These are phyloP conservation scores for Spilarctia lutea DNA, from an alignment of 2,888 invertebrate genomes.

Conservation along the genomic window DNA sequence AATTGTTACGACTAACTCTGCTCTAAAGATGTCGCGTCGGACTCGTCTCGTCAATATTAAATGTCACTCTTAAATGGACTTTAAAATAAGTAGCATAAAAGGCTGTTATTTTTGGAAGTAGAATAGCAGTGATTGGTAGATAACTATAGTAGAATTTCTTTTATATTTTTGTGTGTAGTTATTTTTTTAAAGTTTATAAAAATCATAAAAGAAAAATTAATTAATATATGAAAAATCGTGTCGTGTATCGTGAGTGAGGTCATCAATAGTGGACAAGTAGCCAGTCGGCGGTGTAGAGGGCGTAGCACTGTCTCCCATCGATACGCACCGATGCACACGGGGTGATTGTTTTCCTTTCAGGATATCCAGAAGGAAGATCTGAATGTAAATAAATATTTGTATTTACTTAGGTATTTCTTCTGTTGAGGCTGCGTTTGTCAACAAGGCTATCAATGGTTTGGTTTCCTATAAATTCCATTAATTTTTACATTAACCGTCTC, in stretches of 20 bases:
- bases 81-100: background rate
- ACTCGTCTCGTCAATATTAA: conserved; percentile 41
- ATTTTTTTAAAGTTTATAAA: background rate
- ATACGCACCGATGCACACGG: conserved; percentile 61
- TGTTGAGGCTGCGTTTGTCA: background rate
- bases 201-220: background rate
- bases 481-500: background rate
- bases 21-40: conserved; percentile 31
- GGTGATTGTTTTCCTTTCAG: conserved; percentile 39
- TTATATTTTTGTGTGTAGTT: background rate
- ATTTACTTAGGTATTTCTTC: background rate
- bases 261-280: conserved; percentile 66
- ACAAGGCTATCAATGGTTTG: too few relatives aligned
- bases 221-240: conserved; percentile 36
- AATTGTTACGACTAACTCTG: conserved; percentile 39
- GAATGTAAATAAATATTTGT: background rate
- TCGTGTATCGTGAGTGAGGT: conserved; percentile 51
- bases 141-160: background rate
- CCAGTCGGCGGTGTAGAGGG: conserved; percentile 61
- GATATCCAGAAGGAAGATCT: background rate
- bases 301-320: conserved; percentile 74
- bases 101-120: background rate
- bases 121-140: background rate
- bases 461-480: background rate
- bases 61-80: background rate